Base-by-base conservation (phyloP, 2,113 vertebrate genomes). In the Gadus macrocephalus region DNA sequence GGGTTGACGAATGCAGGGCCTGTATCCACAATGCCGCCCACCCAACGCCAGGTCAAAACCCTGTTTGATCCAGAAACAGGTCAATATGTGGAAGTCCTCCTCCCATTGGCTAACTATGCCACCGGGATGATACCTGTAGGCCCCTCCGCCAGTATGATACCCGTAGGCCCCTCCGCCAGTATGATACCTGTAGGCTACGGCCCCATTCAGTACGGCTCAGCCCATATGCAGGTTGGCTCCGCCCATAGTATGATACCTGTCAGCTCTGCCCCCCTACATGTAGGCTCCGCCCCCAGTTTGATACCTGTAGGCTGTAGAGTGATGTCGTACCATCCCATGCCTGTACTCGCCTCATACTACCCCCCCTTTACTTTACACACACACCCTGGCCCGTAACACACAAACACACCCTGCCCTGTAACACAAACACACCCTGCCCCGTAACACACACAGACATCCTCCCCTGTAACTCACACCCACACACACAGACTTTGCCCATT, bases 1-100 rank as follows among this genome's bases (percentile, higher is more conserved):
- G 55, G n/a, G 16, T n/a, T 58, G 55, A 35, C 31, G 31, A 35
- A 4, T 7, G 15, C 55, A 17, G 55, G 55, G 15, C 55, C 15
- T 14, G 9, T 58, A 16, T 3, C 15, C 55, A 16, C 14, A 16
- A 14, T 14, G 2, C 17, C 16, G n/a, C 15, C 55, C 55, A 16
- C 55, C 55, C 55, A 58, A 1, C 15, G 15, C 9, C 55, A 58
- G 55, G 3, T 58, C 15, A 58, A 58, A 58, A 58, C 55, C 55
- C 55, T 58, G 3, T 58, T 58, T 58, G 55, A 58, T 58, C 55
- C 55, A n/a, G 55, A 58, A 58, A 58, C 55, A 58, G 55, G 55
- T 14, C 12, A 7, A 17, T 58, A 58, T 58, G 55, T 58, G 15
- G n/a, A 58, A 16, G 55, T 58, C n/a, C 55, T 58, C 55, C 55